These are phyloP conservation scores for Arvicola amphibius DNA, from an alignment of 2,797 vertebrate species.

Conservation along the genomic window DNA sequence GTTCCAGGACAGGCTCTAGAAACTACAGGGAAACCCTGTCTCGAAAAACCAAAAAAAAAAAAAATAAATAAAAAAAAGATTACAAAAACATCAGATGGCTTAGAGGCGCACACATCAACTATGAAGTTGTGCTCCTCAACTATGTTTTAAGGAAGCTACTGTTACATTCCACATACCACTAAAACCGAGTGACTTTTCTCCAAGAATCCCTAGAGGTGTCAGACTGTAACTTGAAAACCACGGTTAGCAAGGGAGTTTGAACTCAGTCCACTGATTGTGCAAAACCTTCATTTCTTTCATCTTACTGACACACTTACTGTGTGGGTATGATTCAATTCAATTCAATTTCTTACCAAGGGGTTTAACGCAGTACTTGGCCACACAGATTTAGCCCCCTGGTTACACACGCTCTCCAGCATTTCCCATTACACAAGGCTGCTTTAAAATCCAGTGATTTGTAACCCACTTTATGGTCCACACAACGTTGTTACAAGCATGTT, in stretches of 20 bases:
- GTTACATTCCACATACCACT: not conserved
- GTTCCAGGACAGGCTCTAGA: too few relatives aligned
- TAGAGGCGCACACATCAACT: not conserved
- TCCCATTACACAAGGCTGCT: not conserved
- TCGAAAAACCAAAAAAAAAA: too few relatives aligned
- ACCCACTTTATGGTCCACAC: not conserved
- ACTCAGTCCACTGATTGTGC: not conserved
- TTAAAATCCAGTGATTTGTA: not conserved
- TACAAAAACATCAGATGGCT: not conserved
- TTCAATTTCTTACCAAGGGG: not conserved
- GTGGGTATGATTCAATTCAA: constrained; percentile 20
- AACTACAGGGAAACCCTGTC: too few relatives aligned
- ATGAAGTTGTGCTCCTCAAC: not conserved
- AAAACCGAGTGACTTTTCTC: not conserved
- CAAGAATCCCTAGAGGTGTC: not conserved
- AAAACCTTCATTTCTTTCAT: not conserved
- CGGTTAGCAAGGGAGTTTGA: not conserved
- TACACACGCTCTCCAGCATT: not conserved
- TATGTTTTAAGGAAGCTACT: constrained; percentile 16
- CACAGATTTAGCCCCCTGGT: not conserved
- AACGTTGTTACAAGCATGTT: not conserved
- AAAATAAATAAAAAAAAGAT: too few relatives aligned
- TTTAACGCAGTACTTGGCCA: not conserved
- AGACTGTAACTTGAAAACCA: constrained; percentile 1
- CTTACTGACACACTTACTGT: not conserved